Evolutionary conservation across 2,888 invertebrate species (phyloP).

Genomic region (Tipula lateralis): DNA sequence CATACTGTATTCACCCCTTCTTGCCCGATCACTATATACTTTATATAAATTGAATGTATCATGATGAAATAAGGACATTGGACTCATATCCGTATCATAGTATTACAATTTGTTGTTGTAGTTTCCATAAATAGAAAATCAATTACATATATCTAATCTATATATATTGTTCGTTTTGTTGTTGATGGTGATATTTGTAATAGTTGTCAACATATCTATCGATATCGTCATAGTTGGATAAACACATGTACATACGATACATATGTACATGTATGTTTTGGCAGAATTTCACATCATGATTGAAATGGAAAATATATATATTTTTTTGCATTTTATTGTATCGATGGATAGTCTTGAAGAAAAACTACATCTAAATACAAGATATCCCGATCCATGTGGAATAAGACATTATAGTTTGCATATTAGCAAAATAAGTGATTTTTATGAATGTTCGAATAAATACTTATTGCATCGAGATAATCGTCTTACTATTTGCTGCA

Average conservation of each 20-base stretch:
- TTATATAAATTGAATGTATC: background rate
- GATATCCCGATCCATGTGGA: background rate
- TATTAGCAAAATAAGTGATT: background rate
- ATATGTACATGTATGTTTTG: background rate
- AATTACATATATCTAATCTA: constrained; percentile 4
- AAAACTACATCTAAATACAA: background rate
- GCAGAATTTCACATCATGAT: background rate
- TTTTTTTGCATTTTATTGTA: background rate
- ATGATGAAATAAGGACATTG: background rate
- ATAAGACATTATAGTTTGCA: background rate
- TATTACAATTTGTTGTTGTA: background rate
- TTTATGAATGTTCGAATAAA: background rate
- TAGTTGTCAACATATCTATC: background rate
- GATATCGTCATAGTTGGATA: background rate
- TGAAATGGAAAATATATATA: background rate
- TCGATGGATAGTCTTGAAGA: too few species aligned
- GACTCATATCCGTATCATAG: background rate
- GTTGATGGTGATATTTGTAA: background rate
- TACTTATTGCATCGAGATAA: background rate
- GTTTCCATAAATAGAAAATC: constrained; percentile 6
- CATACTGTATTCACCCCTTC: background rate
- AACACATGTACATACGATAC: background rate
- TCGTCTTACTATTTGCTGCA: too few species aligned
- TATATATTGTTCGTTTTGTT: background rate
- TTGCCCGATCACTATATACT: background rate